Base-by-base conservation (phyloP, 2,888 invertebrate species). In the Teinopalpus imperialis region DNA sequence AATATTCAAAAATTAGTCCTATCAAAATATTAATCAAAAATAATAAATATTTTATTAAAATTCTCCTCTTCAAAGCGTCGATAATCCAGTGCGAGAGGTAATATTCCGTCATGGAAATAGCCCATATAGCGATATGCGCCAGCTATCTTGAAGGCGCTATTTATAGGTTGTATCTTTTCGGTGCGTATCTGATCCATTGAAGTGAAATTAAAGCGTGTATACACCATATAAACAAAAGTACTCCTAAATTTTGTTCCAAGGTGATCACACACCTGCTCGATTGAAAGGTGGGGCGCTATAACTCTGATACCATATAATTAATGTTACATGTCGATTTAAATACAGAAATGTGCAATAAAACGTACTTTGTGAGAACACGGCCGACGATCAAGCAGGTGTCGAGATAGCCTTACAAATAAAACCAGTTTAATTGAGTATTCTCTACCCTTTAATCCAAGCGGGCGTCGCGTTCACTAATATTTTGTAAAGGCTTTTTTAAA, bases 381-480 rank as follows among this genome's bases (percentile, higher is more conserved):
- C 36, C 43, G 23, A 36, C 37, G 9, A 16, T 20, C 13, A 16
- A 31, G 45, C 45, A 45, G 45, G 45, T 45, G 45, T 45, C 27
- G 32, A 21, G 27, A 20, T 18, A 30, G 12, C 24, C 31, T 34
- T 24, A 36, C 23, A 20, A 30, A 20, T 20, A 7, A 20, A 39
- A 45, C 45, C 45, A 9, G 45, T 45, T 45, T 45, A 31, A 44
- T 44, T 44, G 44, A 37, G 37, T 23, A 36, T 30, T 35, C 35
- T 23, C 14, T 24, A 7, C 3, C 18, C 23, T 36, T 43, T 36
- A 36, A 29, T 30, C 27, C 18, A 10, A 3, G 4, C 26, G 9
- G 35, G 29, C 35, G 16, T 41, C 16, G 14, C 8, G 30, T 30
- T 43, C 42, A 43, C 42, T 35, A 42, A 42, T 34, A 34, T 36